phyloP scores from a whole-genome alignment of 2,113 vertebrate genomes.

The Takifugu bimaculatus region DNA sequence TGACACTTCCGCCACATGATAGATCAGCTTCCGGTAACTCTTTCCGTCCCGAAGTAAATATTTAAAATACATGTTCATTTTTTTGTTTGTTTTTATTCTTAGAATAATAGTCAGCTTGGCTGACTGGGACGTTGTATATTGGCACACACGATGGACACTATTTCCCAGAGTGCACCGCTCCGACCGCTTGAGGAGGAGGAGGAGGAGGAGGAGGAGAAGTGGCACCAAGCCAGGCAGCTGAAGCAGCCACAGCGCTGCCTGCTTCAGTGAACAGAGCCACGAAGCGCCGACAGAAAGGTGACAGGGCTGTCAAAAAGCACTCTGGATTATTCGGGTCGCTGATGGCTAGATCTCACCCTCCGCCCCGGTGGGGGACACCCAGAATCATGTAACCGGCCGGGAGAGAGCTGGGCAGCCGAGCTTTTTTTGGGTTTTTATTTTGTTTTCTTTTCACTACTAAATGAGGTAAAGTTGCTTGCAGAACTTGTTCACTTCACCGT shows the following conservation, averaged over 20 bases:
- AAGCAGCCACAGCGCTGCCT: conserved; percentile 29
- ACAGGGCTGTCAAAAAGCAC: conserved; percentile 33
- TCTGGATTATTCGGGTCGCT: conserved; percentile 18
- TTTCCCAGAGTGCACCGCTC: conserved; percentile 66
- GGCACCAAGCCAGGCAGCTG: conserved; percentile 40
- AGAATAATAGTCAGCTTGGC: no score
- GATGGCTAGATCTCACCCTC: conserved; percentile 28
- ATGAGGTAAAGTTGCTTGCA: conserved; percentile 67
- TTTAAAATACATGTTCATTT: no score
- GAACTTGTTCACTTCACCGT: conserved; percentile 48
- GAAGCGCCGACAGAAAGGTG: conserved; percentile 20
- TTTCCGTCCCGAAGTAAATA: no score
- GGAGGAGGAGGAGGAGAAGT: conserved; percentile 37
- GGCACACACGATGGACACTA: conserved; percentile 44
- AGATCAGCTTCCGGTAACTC: no score
- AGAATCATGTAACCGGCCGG: conserved; percentile 42
- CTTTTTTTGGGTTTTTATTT: conserved; percentile 3
- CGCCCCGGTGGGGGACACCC: conserved; percentile 22
- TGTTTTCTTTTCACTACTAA: background rate
- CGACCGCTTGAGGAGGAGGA: conserved; percentile 29
- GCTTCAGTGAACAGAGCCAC: conserved; percentile 27
- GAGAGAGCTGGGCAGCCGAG: conserved; percentile 37
- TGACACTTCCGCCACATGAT: no score
- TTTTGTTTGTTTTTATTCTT: no score
- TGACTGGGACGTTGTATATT: no score